phyloP scores from a whole-genome alignment of 2,797 vertebrate genomes.

The Vipera latastei region DNA sequence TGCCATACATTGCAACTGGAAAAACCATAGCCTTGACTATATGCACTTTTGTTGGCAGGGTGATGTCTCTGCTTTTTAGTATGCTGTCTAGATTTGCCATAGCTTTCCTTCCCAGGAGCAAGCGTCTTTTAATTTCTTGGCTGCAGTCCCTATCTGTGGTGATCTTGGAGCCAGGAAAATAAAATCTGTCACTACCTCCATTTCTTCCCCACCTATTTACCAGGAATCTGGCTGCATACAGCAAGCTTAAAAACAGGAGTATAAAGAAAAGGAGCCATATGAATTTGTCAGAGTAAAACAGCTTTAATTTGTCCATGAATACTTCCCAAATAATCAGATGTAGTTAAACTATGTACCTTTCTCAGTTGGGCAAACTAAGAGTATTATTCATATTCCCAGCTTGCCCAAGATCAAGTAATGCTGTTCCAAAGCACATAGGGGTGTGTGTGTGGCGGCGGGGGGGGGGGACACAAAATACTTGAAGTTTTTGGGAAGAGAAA shows the following conservation, averaged over 20 bases:
- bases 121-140: too few species aligned
- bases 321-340: neutral
- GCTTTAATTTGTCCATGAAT: neutral
- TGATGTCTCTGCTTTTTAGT: too few species aligned
- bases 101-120: too few species aligned
- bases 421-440: neutral
- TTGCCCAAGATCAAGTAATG: neutral
- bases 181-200: too few species aligned
- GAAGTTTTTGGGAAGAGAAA: neutral
- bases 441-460: too few species aligned
- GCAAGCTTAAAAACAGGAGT: neutral
- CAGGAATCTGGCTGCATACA: neutral
- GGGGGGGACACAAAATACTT: neutral
- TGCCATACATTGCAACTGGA: too few species aligned
- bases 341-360: neutral
- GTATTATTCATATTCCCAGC: neutral
- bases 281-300: neutral
- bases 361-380: neutral
- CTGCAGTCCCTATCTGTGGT: too few species aligned
- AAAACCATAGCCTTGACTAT: too few species aligned
- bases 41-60: too few species aligned
- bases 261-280: neutral
- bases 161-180: too few species aligned
- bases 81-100: too few species aligned
- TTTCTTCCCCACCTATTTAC: too few species aligned